A percentile compares a stretch with the other conserved stretches of the same genome.
phyloP scores from a whole-genome alignment of 2,113 vertebrate genomes.

The Micronycteris hirsuta region DNA sequence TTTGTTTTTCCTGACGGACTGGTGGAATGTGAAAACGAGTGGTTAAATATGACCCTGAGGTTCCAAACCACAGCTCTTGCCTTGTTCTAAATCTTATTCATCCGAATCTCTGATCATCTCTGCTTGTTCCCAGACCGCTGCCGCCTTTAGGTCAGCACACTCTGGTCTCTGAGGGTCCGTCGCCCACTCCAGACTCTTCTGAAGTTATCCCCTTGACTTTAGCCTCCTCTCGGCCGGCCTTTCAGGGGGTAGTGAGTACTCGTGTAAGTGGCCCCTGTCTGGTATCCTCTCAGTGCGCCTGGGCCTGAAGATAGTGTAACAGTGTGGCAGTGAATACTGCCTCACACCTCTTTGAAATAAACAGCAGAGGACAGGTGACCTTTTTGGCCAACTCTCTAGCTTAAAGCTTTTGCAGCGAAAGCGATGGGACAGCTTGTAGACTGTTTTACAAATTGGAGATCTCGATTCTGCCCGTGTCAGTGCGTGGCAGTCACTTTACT shows the following conservation, averaged over 20 bases:
- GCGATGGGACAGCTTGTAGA: background rate
- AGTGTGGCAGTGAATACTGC: background rate
- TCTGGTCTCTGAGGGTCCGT: background rate
- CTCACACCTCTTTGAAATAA: background rate
- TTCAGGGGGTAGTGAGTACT: background rate
- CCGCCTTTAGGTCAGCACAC: background rate
- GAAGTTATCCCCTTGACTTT: background rate
- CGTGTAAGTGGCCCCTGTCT: background rate
- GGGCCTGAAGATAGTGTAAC: background rate
- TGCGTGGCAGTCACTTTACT: background rate
- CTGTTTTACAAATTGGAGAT: background rate
- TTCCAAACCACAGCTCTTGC: background rate
- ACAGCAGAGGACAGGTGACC: background rate
- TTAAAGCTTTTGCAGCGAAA: background rate
- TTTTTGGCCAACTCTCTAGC: background rate
- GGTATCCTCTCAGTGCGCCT: background rate
- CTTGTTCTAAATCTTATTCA: background rate
- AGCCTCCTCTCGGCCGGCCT: too few relatives aligned
- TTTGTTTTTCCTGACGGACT: background rate
- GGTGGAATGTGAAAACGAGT: background rate
- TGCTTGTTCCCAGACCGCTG: background rate
- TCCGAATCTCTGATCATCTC: background rate
- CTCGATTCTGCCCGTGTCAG: background rate
- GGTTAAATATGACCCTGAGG: too few relatives aligned
- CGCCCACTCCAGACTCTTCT: background rate